A percentile compares a stretch with the other conserved stretches of the same genome.
Conservation (phyloP, 1,140 invertebrate genomes). For the Neuroterus valhalla region DNA sequence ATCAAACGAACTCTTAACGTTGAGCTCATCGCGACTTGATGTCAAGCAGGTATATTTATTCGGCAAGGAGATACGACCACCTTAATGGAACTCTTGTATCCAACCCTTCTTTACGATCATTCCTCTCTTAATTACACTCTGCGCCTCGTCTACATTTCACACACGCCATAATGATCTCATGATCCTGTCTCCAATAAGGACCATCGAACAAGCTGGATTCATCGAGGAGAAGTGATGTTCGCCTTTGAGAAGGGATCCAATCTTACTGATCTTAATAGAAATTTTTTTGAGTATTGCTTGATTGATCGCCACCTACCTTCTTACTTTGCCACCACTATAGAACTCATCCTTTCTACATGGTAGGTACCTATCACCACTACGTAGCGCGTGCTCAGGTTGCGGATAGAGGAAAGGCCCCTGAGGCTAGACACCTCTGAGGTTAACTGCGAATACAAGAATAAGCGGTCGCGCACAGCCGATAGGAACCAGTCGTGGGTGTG, state of each 20-base stretch:
- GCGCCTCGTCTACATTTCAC: slow-evolving; percentile 9
- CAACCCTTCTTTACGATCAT: slow-evolving; percentile 56
- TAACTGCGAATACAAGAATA: too few relatives aligned
- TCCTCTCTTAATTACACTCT: slow-evolving; percentile 53
- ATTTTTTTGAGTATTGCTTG: too few relatives aligned
- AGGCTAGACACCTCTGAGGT: too few relatives aligned
- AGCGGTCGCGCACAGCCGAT: too few relatives aligned
- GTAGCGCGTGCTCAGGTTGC: too few relatives aligned
- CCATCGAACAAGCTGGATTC: not conserved
- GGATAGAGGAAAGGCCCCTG: too few relatives aligned
- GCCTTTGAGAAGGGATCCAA: not conserved
- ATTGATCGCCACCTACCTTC: too few relatives aligned
- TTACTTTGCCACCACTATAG: too few relatives aligned
- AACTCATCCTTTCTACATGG: too few relatives aligned
- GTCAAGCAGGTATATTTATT: slow-evolving; percentile 56
- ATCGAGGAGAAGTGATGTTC: not conserved
- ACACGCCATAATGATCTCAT: slow-evolving; percentile 13
- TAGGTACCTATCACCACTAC: too few relatives aligned
- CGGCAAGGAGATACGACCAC: slow-evolving; percentile 51
- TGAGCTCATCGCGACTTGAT: slow-evolving; percentile 48
- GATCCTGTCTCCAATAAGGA: not conserved
- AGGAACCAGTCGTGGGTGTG: too few relatives aligned
- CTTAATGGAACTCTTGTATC: slow-evolving; percentile 52
- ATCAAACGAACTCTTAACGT: slow-evolving; percentile 56
- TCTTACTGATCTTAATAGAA: too few relatives aligned